A percentile compares a stretch with the other conserved stretches of the same genome.
Evolutionary conservation across 2,797 vertebrate species (phyloP).

Genomic region (Leucoraja ocellata): DNA sequence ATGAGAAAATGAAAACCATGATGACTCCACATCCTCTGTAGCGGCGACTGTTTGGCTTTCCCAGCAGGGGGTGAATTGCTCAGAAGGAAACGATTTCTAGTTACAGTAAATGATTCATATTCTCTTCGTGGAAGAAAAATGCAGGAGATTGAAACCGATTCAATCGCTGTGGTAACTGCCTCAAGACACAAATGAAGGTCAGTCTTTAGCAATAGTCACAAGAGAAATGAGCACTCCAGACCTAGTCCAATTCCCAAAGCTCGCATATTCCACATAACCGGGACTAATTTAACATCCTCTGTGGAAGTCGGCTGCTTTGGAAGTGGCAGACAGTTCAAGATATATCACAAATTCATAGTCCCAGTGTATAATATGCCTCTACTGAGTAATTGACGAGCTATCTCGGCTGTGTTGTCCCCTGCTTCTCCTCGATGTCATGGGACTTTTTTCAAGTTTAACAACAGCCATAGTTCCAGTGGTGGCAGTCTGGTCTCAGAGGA

Average conservation of each 20-base stretch:
- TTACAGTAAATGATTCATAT: slow-evolving; percentile 30
- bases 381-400: not conserved
- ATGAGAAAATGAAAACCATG: slow-evolving; percentile 37
- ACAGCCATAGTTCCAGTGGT: too few relatives aligned
- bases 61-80: slow-evolving; percentile 2
- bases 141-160: not conserved
- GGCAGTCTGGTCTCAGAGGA: too few relatives aligned
- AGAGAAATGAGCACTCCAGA: not conserved
- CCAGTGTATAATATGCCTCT: not conserved
- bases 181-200: slow-evolving; percentile 13
- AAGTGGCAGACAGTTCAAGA: too few relatives aligned
- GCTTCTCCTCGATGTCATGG: not conserved
- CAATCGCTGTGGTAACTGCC: not conserved
- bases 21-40: slow-evolving; percentile 8
- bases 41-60: slow-evolving; percentile 10
- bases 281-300: not conserved
- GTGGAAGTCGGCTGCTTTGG: not conserved
- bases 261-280: not conserved
- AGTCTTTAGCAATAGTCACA: not conserved
- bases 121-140: slow-evolving; percentile 16
- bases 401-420: too few relatives aligned
- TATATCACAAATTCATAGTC: not conserved
- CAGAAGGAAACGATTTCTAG: slow-evolving; percentile 15
- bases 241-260: not conserved
- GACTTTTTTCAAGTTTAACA: too few relatives aligned